Conservation (phyloP, 2,888 invertebrate genomes). For the Orthonevra nobilis region DNA sequence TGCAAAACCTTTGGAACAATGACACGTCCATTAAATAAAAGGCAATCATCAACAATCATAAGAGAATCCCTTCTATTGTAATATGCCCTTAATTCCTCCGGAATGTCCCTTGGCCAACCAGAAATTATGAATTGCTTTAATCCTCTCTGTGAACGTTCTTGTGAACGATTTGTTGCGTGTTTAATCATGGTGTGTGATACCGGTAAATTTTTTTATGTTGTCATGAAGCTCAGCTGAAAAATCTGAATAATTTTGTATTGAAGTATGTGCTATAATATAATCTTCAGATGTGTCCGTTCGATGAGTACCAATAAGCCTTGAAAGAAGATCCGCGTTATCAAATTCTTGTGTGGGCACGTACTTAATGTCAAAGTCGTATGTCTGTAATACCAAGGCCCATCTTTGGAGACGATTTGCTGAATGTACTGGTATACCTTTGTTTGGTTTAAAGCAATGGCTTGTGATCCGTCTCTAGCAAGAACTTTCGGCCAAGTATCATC, state of each 20-base stretch:
- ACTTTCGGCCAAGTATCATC: constrained; percentile 32
- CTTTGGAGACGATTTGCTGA: constrained; percentile 30
- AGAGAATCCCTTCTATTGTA: constrained; percentile 37
- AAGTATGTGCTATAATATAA: constrained; percentile 52
- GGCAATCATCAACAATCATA: constrained; percentile 36
- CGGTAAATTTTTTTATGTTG: constrained; percentile 19
- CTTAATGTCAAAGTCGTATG: constrained; percentile 48
- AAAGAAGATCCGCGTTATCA: constrained; percentile 58
- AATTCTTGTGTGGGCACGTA: constrained; percentile 48
- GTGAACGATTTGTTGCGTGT: constrained; percentile 11
- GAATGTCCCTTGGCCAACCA: constrained; percentile 13
- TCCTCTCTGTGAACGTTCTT: neutral
- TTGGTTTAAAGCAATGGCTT: constrained; percentile 35
- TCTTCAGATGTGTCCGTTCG: constrained; percentile 43
- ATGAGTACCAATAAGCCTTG: constrained; percentile 33
- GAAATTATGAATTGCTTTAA: constrained; percentile 10
- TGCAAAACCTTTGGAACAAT: no score
- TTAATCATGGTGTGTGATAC: constrained; percentile 32
- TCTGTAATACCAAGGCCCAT: constrained; percentile 42
- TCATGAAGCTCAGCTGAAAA: constrained; percentile 31
- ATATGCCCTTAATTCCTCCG: constrained; percentile 14
- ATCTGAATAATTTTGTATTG: constrained; percentile 27
- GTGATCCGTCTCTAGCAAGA: constrained; percentile 40
- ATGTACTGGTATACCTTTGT: constrained; percentile 34
- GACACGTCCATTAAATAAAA: no score